Evolutionary conservation across 2,113 vertebrate species (phyloP).

Genomic region (Cyanoderma ruficeps): DNA sequence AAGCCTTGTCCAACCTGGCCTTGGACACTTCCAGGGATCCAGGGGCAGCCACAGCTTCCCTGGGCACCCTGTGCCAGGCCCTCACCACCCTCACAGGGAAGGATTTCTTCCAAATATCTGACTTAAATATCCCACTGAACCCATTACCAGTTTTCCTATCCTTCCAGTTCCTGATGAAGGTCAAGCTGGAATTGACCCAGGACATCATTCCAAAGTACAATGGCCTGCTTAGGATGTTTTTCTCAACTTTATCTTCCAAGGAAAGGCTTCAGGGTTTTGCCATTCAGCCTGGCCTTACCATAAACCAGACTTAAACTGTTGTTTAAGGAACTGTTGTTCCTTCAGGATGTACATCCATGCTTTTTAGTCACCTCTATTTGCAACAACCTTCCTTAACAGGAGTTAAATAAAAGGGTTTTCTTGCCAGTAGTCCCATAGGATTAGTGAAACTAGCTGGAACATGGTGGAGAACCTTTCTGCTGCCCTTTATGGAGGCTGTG

Average conservation of each 20-base stretch:
- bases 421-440: fast-evolving
- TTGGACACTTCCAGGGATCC: not conserved
- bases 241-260: not conserved
- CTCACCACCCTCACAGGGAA: fast-evolving
- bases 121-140: not conserved
- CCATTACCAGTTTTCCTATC: not conserved
- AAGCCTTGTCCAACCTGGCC: fast-evolving
- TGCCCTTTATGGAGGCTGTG: not conserved
- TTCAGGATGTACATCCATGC: not conserved
- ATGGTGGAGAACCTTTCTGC: not conserved
- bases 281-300: not conserved
- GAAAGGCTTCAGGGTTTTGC: not conserved
- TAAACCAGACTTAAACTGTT: not conserved
- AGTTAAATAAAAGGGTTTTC: not conserved
- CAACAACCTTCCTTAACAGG: not conserved
- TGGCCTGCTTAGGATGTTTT: not conserved
- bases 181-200: not conserved
- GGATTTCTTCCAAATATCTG: not conserved
- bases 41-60: not conserved
- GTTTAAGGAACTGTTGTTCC: not conserved
- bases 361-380: not conserved
- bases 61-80: not conserved
- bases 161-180: not conserved
- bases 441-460: not conserved
- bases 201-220: not conserved